Percentiles rank a stretch among this genome's conserved stretches.
Evolutionary conservation across 2,113 vertebrate species (phyloP).

Genomic region (Pygoscelis adeliae): DNA sequence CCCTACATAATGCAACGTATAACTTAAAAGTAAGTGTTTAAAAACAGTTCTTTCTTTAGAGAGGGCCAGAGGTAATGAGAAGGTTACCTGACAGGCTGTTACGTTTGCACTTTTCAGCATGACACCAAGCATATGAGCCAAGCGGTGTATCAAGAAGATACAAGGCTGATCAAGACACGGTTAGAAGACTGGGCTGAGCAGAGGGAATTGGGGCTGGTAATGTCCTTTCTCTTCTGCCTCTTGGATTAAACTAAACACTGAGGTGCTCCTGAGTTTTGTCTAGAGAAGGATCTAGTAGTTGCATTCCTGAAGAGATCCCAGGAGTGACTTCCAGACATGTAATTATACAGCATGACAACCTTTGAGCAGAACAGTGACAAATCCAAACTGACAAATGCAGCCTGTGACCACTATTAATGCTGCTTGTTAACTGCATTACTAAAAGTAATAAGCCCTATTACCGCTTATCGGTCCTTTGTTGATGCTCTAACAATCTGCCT

Average conservation of each 20-base stretch:
- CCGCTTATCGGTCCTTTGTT: not conserved
- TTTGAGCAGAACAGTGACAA: not conserved
- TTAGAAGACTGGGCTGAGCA: not conserved
- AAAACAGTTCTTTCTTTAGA: not conserved
- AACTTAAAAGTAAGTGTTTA: not conserved
- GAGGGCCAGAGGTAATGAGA: not conserved
- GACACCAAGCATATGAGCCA: not conserved
- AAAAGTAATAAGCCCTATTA: not conserved
- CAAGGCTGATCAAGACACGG: not conserved
- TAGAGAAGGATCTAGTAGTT: not conserved
- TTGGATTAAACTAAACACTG: not conserved
- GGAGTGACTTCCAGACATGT: not conserved
- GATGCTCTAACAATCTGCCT: not conserved
- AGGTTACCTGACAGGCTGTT: not conserved
- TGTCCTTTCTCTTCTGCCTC: not conserved
- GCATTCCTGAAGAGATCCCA: not conserved
- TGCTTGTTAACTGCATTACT: not conserved
- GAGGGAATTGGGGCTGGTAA: not conserved
- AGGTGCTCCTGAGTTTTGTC: not conserved
- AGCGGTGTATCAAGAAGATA: not conserved
- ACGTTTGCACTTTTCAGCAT: not conserved
- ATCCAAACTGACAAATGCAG: not conserved
- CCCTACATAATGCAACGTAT: not conserved
- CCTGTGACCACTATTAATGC: not conserved
- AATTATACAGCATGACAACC: not conserved